These are phyloP conservation scores for Ormyrus thymus DNA, from an alignment of 2,888 invertebrate species.

Conservation along the genomic window DNA sequence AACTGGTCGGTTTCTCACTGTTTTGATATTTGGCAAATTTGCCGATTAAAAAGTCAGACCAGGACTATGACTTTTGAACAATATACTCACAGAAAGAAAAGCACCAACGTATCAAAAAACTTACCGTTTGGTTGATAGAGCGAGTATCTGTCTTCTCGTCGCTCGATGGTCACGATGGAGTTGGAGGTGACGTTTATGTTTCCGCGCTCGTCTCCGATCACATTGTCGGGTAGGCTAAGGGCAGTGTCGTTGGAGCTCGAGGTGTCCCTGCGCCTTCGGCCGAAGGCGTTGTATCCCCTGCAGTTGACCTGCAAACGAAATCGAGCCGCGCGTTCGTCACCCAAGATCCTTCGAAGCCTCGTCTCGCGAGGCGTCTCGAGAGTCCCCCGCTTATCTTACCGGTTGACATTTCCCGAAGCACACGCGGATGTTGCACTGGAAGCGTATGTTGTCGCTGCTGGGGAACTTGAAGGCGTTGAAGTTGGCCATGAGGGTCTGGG, in stretches of 20 bases:
- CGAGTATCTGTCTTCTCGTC: conserved; percentile 85
- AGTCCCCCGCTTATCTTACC: conserved; percentile 77
- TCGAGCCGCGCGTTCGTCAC: conserved; percentile 12
- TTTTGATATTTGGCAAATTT: too few species aligned
- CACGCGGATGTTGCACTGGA: conserved; percentile 96
- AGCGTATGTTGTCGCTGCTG: conserved; percentile 93
- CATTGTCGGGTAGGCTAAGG: conserved; percentile 77
- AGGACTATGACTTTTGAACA: too few species aligned
- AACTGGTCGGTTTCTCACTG: too few species aligned
- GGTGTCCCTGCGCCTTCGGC: conserved; percentile 86
- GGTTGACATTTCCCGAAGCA: conserved; percentile 97
- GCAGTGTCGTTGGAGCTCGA: conserved; percentile 79
- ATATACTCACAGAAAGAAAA: too few species aligned
- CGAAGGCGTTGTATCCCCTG: conserved; percentile 92
- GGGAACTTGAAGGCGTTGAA: conserved; percentile 98
- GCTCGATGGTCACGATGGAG: conserved; percentile 91
- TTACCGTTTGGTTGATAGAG: conserved; percentile 87
- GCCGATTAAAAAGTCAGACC: too few species aligned
- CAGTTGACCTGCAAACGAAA: conserved; percentile 85
- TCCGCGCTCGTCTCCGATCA: conserved; percentile 81
- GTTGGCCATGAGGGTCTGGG: conserved; percentile 88
- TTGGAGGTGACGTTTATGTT: conserved; percentile 95
- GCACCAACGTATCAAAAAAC: too few species aligned
- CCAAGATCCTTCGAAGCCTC: too few species aligned
- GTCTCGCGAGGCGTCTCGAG: too few species aligned